Conservation (phyloP, 1,140 invertebrate species). For the Papilio polytes region DNA sequence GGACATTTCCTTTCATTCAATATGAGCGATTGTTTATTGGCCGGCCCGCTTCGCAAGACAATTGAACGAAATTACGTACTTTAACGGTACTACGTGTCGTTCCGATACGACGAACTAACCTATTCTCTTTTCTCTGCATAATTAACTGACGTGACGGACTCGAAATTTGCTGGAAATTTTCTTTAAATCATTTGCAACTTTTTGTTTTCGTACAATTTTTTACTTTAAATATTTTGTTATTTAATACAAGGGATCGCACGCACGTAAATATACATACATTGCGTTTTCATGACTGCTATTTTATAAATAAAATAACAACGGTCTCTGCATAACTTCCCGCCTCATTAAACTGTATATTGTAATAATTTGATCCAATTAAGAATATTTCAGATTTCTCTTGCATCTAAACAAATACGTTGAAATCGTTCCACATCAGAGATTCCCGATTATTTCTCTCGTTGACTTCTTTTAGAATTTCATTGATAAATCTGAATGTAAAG, state of each 20-base stretch:
- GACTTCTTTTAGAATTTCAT: too few relatives aligned
- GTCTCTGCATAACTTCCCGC: neutral
- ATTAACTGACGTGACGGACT: slow-evolving; percentile 35
- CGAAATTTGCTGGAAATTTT: slow-evolving; percentile 6
- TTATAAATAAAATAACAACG: neutral
- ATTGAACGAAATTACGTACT: slow-evolving; percentile 77
- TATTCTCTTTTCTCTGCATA: slow-evolving; percentile 45
- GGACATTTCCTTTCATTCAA: slow-evolving; percentile 83
- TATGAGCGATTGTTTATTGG: slow-evolving; percentile 81
- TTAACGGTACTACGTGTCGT: slow-evolving; percentile 69
- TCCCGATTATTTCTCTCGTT: too few relatives aligned
- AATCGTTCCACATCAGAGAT: too few relatives aligned
- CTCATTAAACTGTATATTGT: too few relatives aligned
- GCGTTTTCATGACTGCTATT: neutral
- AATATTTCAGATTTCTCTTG: too few relatives aligned
- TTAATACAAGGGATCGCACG: neutral
- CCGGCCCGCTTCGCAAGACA: slow-evolving; percentile 69
- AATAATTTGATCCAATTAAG: too few relatives aligned
- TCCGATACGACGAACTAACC: slow-evolving; percentile 44
- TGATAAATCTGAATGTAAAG: neutral
- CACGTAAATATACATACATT: too few relatives aligned
- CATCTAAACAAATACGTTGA: too few relatives aligned
- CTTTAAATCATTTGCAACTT: neutral
- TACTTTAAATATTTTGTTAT: neutral
- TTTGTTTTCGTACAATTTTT: neutral